Conservation (phyloP, 2,888 invertebrate species). For the Dendrolimus pini region DNA sequence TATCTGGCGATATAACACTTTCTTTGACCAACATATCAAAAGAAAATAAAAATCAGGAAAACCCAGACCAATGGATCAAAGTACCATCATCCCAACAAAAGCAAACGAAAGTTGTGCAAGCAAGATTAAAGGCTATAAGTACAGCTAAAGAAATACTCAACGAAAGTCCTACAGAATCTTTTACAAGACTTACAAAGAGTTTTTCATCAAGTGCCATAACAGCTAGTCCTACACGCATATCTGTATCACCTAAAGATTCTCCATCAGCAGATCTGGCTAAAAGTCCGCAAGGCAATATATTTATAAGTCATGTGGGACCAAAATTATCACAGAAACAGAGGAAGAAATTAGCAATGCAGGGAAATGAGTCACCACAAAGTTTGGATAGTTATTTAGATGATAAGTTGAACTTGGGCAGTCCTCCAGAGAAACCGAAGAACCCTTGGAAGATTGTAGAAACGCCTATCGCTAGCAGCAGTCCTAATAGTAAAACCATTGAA, state of each 20-base stretch:
- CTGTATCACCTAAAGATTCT: conserved; percentile 52
- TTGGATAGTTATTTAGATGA: conserved; percentile 39
- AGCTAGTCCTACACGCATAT: conserved; percentile 33
- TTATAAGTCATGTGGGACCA: conserved; percentile 63
- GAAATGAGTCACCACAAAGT: conserved; percentile 36
- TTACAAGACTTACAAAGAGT: conserved; percentile 54
- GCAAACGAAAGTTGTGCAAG: conserved; percentile 66
- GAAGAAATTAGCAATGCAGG: conserved; percentile 75
- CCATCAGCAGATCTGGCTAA: conserved; percentile 34
- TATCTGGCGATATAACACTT: conserved; percentile 54
- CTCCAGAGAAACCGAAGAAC: conserved; percentile 67
- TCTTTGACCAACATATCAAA: conserved; percentile 52
- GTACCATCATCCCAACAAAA: conserved; percentile 59
- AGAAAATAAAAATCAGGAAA: conserved; percentile 40
- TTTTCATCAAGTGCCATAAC: conserved; percentile 38
- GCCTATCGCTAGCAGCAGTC: conserved; percentile 50
- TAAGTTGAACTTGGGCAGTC: conserved; percentile 40
- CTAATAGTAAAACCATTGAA: conserved; percentile 49
- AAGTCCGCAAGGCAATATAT: conserved; percentile 47
- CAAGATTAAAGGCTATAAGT: conserved; percentile 61
- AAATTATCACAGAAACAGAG: conserved; percentile 81
- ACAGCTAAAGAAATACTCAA: conserved; percentile 56
- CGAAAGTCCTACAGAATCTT: conserved; percentile 48
- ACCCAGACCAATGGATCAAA: conserved; percentile 65
- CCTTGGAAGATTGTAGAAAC: conserved; percentile 57